These are phyloP conservation scores for Sphaerophoria taeniata DNA, from an alignment of 2,888 invertebrate genomes.

Conservation along the genomic window DNA sequence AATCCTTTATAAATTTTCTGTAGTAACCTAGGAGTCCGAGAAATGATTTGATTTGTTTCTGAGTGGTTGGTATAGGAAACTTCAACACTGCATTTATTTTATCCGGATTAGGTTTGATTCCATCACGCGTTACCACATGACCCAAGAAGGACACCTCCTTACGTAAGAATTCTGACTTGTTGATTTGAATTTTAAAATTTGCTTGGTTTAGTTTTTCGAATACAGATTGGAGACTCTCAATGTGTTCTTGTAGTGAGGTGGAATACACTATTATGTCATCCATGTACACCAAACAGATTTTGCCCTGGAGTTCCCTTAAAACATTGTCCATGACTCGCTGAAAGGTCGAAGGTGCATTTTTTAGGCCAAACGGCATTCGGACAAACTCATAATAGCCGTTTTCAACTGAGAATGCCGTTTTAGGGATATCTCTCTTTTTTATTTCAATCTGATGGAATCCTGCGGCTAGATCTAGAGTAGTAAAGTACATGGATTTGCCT, in stretches of 20 bases:
- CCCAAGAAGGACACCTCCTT: slow-evolving; percentile 77
- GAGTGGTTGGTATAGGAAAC: slow-evolving; percentile 67
- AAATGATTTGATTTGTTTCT: slow-evolving; percentile 60
- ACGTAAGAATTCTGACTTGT: slow-evolving; percentile 76
- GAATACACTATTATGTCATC: slow-evolving; percentile 78
- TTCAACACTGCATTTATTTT: slow-evolving; percentile 71
- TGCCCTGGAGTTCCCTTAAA: slow-evolving; percentile 73
- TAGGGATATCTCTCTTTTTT: no score
- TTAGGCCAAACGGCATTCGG: no score
- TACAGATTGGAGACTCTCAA: slow-evolving; percentile 69
- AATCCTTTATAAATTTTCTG: slow-evolving; percentile 69
- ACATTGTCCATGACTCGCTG: no score
- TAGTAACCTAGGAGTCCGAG: slow-evolving; percentile 68
- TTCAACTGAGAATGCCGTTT: no score
- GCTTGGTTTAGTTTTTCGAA: slow-evolving; percentile 74
- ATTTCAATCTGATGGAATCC: no score
- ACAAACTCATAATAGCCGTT: no score
- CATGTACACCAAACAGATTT: slow-evolving; percentile 71
- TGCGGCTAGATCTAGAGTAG: no score
- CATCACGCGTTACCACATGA: slow-evolving; percentile 75
- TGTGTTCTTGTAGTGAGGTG: slow-evolving; percentile 76
- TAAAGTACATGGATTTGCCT: no score
- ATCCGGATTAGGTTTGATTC: slow-evolving; percentile 75
- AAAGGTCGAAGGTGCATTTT: no score
- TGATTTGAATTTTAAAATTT: slow-evolving; percentile 76